Base-by-base conservation (phyloP, 2,113 vertebrate species). In the Daubentonia madagascariensis region DNA sequence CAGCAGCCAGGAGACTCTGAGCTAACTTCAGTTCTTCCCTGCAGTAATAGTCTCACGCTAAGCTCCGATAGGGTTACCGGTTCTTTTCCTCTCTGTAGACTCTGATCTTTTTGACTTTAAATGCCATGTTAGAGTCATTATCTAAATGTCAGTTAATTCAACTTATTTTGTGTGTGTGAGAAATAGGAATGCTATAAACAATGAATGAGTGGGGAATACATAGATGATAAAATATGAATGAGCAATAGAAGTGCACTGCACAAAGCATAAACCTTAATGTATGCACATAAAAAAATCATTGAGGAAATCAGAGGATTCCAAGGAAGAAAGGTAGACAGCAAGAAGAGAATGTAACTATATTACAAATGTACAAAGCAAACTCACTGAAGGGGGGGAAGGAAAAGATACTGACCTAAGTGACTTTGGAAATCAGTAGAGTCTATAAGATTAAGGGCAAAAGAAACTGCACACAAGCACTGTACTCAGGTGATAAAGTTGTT, bases 201-300 rank as follows among this genome's bases (percentile, higher is more conserved):
- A 81, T 25, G 61, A 91, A 93, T 85, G 79, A 83, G 54, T 84
- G 12, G 13, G 32, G 83, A 96, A 81, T 91, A 78, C 89, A 94
- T 2, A 89, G 92, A 86, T 80, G 54, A 90, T 80, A n/a, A 65
- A 95, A 79, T 87, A 45, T 84, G 43, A 96, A 93, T 70, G 32
- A 79, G 23, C 73, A 23, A 30, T 35, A 87, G 25, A 94, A 68
- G 32, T 22, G 1, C 40, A 75, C 2, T 22, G 45, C 14, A 63
- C 18, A 52, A 79, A 67, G 81, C 63, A 83, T n/a, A 32, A 57
- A 84, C 25, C 22, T 63, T 54, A 94, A 63, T 32, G 45, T 52
- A 59, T 6, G 4, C 13, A 67, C 48, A 45, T 37, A 23, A n/a
- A 72, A 54, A 90, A 63, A 20, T 43, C 23, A 48, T 85, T 67